Percentiles rank a stretch among this genome's conserved stretches.
These are phyloP conservation scores for Sinodicranocentrus sp. DNA, from an alignment of 2,888 invertebrate genomes.

Conservation along the genomic window DNA sequence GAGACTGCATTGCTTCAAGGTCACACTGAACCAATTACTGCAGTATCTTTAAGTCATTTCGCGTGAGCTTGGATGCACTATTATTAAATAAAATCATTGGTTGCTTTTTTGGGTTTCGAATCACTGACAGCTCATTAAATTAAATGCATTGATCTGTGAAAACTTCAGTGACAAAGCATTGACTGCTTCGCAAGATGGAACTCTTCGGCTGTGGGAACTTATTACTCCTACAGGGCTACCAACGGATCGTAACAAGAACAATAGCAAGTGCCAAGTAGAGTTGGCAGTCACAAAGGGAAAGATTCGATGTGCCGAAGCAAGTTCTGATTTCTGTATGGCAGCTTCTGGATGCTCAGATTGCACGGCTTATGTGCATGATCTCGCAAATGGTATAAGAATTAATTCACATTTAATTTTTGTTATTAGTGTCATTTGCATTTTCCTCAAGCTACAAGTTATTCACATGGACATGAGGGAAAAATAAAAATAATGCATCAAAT, in stretches of 20 bases:
- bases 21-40: conserved; percentile 43
- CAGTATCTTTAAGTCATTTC: conserved; percentile 47
- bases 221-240: neutral
- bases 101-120: no score
- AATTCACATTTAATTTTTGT: no score
- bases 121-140: no score
- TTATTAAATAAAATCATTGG: no score
- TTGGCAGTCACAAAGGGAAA: conserved; percentile 88
- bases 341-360: conserved; percentile 89
- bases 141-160: neutral
- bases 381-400: conserved; percentile 81
- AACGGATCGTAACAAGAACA: neutral
- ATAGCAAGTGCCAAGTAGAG: conserved; percentile 27
- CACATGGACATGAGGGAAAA: no score
- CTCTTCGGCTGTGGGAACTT: conserved; percentile 86
- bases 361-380: conserved; percentile 86
- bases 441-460: no score
- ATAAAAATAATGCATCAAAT: no score
- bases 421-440: no score
- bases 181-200: conserved; percentile 90
- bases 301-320: conserved; percentile 85
- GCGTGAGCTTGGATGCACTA: conserved; percentile 41
- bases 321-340: conserved; percentile 83
- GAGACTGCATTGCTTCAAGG: conserved; percentile 54
- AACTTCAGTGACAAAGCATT: conserved; percentile 84